phyloP scores from a whole-genome alignment of 2,113 vertebrate genomes.

The Melospiza georgiana region DNA sequence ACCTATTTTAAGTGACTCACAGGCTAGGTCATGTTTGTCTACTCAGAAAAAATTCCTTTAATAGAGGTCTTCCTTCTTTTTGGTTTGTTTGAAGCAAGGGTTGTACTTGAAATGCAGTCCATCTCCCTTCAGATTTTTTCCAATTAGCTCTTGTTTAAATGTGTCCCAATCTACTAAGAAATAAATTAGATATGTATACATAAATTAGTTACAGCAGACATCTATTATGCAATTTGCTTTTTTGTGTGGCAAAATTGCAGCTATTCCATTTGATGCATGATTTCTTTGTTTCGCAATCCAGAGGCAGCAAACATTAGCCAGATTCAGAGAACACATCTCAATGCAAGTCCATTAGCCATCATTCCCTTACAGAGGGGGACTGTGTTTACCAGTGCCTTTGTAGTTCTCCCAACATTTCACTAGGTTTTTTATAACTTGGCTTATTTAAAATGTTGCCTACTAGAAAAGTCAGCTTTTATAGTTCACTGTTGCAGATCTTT shows the following conservation, averaged over 20 bases:
- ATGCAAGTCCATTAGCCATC: background rate
- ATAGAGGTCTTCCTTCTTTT: background rate
- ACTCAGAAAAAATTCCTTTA: background rate
- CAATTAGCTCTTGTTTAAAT: background rate
- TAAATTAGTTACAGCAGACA: background rate
- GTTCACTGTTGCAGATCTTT: background rate
- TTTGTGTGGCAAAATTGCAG: background rate
- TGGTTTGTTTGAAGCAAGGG: background rate
- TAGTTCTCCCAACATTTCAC: background rate
- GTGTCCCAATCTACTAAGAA: background rate
- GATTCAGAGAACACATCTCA: background rate
- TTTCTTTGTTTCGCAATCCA: background rate
- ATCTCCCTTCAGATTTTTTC: background rate
- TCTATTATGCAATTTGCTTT: background rate
- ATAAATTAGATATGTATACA: background rate
- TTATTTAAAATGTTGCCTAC: background rate
- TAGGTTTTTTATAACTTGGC: background rate
- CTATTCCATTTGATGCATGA: background rate
- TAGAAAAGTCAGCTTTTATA: background rate
- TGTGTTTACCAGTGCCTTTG: background rate
- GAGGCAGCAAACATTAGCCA: background rate
- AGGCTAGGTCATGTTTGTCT: background rate
- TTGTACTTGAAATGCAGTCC: background rate
- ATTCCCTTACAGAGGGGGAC: background rate
- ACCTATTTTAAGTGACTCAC: background rate